Evolutionary conservation across 2,113 vertebrate genomes (phyloP).

Genomic region (Centropus bengalensis): DNA sequence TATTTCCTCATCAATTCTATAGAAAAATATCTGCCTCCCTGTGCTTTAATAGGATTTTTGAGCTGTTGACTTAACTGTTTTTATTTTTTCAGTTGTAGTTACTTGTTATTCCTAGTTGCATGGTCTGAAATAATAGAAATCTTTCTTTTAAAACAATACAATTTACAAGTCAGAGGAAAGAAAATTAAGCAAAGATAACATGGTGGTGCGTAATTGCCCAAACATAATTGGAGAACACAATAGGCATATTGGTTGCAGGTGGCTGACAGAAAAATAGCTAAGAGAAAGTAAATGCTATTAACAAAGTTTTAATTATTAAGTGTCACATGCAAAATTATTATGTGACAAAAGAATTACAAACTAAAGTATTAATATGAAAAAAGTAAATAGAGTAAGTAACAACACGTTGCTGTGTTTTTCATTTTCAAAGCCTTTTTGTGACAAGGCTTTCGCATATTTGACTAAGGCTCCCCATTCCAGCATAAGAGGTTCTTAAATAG

Average conservation of each 20-base stretch:
- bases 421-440: not conserved
- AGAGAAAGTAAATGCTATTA: conserved; percentile 7
- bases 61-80: not conserved
- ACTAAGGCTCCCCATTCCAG: rapidly evolving
- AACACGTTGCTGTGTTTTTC: not conserved
- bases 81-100: not conserved
- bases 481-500: not conserved
- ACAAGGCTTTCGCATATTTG: not conserved
- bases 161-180: conserved; percentile 9
- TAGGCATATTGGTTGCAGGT: conserved; percentile 7
- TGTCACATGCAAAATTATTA: not conserved
- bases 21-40: not conserved
- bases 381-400: not conserved
- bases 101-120: not conserved
- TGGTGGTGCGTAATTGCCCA: conserved; percentile 1
- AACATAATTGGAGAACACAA: conserved; percentile 7
- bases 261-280: not conserved
- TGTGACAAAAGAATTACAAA: not conserved
- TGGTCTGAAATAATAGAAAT: not conserved
- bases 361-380: not conserved
- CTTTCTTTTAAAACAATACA: not conserved
- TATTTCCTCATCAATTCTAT: not conserved
- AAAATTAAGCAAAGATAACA: not conserved
- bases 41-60: not conserved
- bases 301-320: not conserved